phyloP scores from a whole-genome alignment of 2,888 invertebrate genomes.

The Seira sanloemensis region DNA sequence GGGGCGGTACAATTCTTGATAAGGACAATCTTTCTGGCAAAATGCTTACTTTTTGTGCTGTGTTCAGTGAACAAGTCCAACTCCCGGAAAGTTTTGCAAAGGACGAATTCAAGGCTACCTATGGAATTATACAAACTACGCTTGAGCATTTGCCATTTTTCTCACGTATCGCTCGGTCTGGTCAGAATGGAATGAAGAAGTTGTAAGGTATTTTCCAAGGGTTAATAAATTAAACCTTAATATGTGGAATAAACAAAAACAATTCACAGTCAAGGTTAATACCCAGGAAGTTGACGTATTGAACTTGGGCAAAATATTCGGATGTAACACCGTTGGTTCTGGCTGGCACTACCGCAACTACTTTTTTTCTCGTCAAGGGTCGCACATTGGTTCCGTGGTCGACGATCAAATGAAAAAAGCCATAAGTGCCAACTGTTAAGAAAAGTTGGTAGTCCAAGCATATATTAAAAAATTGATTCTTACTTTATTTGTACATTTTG shows the following conservation, averaged over 20 bases:
- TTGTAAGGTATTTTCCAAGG: not conserved
- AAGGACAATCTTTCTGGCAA: not conserved
- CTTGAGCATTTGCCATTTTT: too few species aligned
- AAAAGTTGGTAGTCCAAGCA: not conserved
- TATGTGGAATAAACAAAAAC: slow-evolving; percentile 6
- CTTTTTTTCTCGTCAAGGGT: not conserved
- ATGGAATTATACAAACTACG: not conserved
- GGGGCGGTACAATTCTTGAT: not conserved
- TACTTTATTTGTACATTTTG: not conserved
- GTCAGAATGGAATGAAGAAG: too few species aligned
- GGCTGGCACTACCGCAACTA: not conserved
- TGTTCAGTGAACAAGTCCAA: too few species aligned
- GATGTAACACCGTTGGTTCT: not conserved
- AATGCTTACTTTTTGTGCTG: not conserved
- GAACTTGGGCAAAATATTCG: not conserved
- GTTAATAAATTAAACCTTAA: not conserved
- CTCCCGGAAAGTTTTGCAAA: slow-evolving; percentile 22
- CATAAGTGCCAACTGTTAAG: not conserved
- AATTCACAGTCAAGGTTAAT: slow-evolving; percentile 2
- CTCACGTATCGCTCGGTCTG: too few species aligned
- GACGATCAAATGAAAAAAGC: not conserved
- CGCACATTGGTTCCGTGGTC: not conserved
- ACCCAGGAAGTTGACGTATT: slow-evolving; percentile 2
- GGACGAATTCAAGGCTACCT: slow-evolving; percentile 23
- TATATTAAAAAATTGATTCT: not conserved